Evolutionary conservation across 2,888 invertebrate species (phyloP), one percentile per base, ranked within the genome.

Genomic region (Venustoraphidia nigricollis): DNA sequence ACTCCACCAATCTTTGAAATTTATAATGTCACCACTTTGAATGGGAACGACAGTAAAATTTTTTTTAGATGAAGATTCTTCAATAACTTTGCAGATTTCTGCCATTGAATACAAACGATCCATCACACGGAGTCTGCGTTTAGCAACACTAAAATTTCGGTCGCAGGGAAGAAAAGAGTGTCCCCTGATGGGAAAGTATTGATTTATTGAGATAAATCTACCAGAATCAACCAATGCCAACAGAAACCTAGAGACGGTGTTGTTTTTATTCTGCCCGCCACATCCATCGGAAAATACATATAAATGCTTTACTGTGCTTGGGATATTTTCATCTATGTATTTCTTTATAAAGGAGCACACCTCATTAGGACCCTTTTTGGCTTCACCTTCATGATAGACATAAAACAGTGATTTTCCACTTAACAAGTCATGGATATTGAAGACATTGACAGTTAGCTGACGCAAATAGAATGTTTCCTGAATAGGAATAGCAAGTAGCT

Each of bases 391-490:
- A 37, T 50, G 47, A 36, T 51, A 51, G 13, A 47, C 27, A 37
- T 46, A 51, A 41, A 52, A 45, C 27, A 46, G 45, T 44, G 35
- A 49, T 37, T 53, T 51, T 10, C 48, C 53, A 10, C 52, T 52
- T 27, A 37, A 34, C 10, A 52, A 10, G 34, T 53, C 43, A 50
- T 55, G 51, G 9, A 55, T 44, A 36, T 50, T 46, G 45, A 54
- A 54, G 13, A 49, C 54, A 45, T 48, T 50, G 2, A 51, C 38
- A 42, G 48, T 52, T 5, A 55, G 49, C 44, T 55, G 53, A 14
- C 54, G 45, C 3, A 52, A 34, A 48, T 57, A 56, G 47, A 57
- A 55, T 36, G 52, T 47, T 35, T 55, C 53, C 45, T 55, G 57
- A 1, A 54, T 53, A 17, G 56, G 54, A 40, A 52, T 44, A 17